Percentiles rank a stretch among this genome's conserved stretches.
Evolutionary conservation across 2,888 invertebrate genomes (phyloP).

Genomic region (Colletes collaris): DNA sequence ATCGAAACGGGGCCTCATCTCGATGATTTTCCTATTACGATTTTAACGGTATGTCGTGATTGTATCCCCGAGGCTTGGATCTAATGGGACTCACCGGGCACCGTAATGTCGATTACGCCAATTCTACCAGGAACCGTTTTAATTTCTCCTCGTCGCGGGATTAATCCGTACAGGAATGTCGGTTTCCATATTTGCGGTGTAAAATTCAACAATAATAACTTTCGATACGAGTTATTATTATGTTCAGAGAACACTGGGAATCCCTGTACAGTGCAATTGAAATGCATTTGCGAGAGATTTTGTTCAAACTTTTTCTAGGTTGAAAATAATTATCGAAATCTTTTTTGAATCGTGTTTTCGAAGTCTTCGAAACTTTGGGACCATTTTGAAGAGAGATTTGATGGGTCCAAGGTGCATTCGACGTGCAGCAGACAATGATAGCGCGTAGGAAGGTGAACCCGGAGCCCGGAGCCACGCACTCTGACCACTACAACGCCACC

Average conservation of each 20-base stretch:
- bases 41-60: slow-evolving; percentile 57
- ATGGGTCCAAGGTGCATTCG: not conserved
- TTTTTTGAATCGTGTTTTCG: too few relatives aligned
- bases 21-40: slow-evolving; percentile 20
- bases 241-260: too few relatives aligned
- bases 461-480: slow-evolving; percentile 68
- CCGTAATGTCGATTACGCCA: slow-evolving; percentile 30
- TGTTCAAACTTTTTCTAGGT: too few relatives aligned
- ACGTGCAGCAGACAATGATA: slow-evolving; percentile 25
- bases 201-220: too few relatives aligned
- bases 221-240: too few relatives aligned
- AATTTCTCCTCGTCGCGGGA: slow-evolving; percentile 20
- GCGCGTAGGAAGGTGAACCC: slow-evolving; percentile 63
- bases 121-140: slow-evolving; percentile 19
- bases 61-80: slow-evolving; percentile 32
- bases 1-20: not conserved
- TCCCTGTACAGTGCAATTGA: too few relatives aligned
- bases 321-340: too few relatives aligned
- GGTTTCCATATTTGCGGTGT: too few relatives aligned
- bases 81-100: slow-evolving; percentile 41
- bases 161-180: not conserved
- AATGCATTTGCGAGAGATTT: too few relatives aligned
- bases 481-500: slow-evolving; percentile 43
- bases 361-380: too few relatives aligned
- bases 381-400: too few relatives aligned